These are phyloP conservation scores for Masticophis lateralis DNA, from an alignment of 2,797 vertebrate genomes.

Conservation along the genomic window DNA sequence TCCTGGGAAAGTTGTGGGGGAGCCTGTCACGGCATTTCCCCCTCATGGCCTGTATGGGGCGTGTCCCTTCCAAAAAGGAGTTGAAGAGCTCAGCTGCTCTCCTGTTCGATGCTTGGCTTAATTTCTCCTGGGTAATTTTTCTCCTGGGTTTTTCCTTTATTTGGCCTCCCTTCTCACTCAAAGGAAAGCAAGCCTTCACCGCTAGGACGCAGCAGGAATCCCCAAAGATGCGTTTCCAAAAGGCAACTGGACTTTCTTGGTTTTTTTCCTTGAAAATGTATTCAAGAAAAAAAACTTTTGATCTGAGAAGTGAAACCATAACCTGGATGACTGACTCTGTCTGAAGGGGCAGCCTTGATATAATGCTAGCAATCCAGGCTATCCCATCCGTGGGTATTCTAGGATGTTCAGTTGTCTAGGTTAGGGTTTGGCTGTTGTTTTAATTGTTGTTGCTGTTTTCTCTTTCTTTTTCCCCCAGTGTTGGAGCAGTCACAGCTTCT, in stretches of 20 bases:
- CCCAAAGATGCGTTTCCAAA: not conserved
- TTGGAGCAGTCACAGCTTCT: too few species aligned
- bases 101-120: not conserved
- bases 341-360: not conserved
- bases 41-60: not conserved
- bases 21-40: not conserved
- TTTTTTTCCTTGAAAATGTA: not conserved
- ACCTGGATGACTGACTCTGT: too few species aligned
- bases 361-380: not conserved
- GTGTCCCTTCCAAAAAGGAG: conserved; percentile 8
- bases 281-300: not conserved
- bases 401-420: not conserved
- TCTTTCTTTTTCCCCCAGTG: too few species aligned
- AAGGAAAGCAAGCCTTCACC: not conserved
- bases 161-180: conserved; percentile 1
- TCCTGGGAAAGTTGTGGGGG: not conserved
- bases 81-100: conserved; percentile 47
- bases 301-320: not conserved
- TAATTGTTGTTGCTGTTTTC: too few species aligned
- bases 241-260: not conserved
- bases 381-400: not conserved
- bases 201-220: not conserved
- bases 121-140: not conserved
- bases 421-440: not conserved
- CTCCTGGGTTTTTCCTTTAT: not conserved